Base-by-base conservation (phyloP, 2,113 vertebrate genomes). In the Heliornis fulica region DNA sequence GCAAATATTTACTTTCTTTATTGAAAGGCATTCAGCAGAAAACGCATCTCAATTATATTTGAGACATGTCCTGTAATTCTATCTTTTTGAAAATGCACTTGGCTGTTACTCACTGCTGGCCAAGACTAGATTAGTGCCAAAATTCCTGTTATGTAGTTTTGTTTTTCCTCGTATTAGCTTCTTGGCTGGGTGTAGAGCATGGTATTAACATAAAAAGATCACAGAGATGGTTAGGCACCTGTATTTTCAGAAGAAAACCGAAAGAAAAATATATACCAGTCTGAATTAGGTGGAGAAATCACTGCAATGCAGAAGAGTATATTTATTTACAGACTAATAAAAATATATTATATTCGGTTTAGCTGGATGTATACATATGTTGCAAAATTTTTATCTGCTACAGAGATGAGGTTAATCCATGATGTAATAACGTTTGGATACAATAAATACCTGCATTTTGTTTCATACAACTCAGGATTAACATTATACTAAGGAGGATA, bases 241-340 rank as follows among this genome's bases (percentile, higher is more conserved):
- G 20, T 31, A 40, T 81, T 80, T 74, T 32, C 25, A 74, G 71
- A 46, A 46, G 46, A 46, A 11, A 46, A 46, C 22, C 46, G 22
- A n/a, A 87, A 95, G 40, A 87, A 87, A 63, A 81, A 41, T 11
- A 92, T 96, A 54, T 83, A 46, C 84, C 92, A 94, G 66, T 87
- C 41, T 32, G 68, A 97, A 96, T 91, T 87, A 89, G 87, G 57
- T 93, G 86, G 60, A 97, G 66, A 83, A 95, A 94, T 60, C 61
- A 90, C 89, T 93, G 93, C 84, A 97, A 89, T 93, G 92, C 76
- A 97, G 81, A 97, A 95, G 93, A 96, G 82, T 78, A 64, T 70
- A 87, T 97, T 97, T 97, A 98, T 97, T 98, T 97, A 97, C 86
- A 98, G 83, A 60, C 72, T 93, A 97, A 96, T 96, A 96, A 97